These are phyloP conservation scores for Ophiodon elongatus DNA, from an alignment of 2,113 vertebrate genomes.

Conservation along the genomic window DNA sequence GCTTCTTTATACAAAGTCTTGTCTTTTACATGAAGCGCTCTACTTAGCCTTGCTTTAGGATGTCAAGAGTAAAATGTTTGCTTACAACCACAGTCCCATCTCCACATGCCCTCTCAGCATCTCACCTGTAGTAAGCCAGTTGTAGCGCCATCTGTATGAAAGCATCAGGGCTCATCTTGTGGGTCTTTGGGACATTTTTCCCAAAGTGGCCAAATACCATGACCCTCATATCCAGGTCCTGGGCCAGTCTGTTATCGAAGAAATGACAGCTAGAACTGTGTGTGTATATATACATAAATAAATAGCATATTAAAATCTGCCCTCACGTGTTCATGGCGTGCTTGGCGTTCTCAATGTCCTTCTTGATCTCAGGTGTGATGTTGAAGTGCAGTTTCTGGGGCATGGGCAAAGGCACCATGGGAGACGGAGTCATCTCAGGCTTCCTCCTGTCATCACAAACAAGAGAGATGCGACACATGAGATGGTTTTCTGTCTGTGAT, in stretches of 20 bases:
- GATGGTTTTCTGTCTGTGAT: no score
- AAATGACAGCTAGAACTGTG: not conserved
- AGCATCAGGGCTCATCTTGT: conserved; percentile 94
- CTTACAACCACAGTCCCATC: not conserved
- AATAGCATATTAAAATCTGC: not conserved
- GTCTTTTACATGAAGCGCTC: not conserved
- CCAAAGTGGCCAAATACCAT: conserved; percentile 91
- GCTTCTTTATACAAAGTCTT: no score
- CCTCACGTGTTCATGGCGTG: conserved; percentile 92
- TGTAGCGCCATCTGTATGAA: conserved; percentile 95
- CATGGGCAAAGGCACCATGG: conserved; percentile 85
- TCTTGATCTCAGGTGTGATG: conserved; percentile 92
- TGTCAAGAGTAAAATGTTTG: not conserved
- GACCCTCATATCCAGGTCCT: conserved; percentile 90
- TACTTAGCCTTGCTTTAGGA: not conserved
- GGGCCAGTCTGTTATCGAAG: conserved; percentile 85
- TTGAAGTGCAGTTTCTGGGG: conserved; percentile 93
- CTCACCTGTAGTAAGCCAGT: conserved; percentile 93
- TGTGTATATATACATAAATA: no score
- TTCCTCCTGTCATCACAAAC: conserved; percentile 84
- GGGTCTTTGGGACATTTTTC: conserved; percentile 91
- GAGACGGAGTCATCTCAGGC: conserved; percentile 75
- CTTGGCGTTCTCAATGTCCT: conserved; percentile 93
- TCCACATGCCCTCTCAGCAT: not conserved
- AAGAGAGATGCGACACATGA: not conserved